Base-by-base conservation (phyloP, 2,888 invertebrate species). In the Muschampia staudingeri region DNA sequence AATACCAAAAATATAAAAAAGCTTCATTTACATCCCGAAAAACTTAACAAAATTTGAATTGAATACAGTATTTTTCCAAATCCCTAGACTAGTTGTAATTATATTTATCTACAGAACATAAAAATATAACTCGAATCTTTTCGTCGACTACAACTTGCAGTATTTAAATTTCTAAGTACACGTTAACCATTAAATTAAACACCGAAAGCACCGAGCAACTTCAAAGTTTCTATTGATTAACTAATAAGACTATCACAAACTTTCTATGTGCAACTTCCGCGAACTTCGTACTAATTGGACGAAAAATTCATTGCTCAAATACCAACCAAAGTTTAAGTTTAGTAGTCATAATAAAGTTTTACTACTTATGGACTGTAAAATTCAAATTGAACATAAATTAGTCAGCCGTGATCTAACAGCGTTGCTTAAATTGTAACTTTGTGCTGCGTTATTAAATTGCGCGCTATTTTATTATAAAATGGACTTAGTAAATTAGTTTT, bases 361-460 rank as follows among this genome's bases (percentile, higher is more conserved):
- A 92, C 89, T 87, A 90, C 90, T 89, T 89, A 89, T 89, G 88
- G 90, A 91, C 89, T 90, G 88, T 92, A 91, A 91, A 93, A 91
- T 90, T 91, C 89, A 91, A 92, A 93, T 93, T 91, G 91, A 90
- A 92, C 92, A 92, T 93, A 93, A 94, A 94, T 94, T 94, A 93
- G 90, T 90, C 87, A 87, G 84, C 88, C 84, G 89, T 88, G 89
- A 88, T 90, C 87, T 91, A 86, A 85, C 84, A 80, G 88, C 91
- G 90, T 87, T 92, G 91, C 91, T 84, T 83, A 86, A 80, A 78
- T 70, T 75, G 83, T 84, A 86, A 93, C 92, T 89, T 90, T 91
- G 92, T 92, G 87, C 85, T 73, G 82, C 86, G 78, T 86, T 84
- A 88, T 86, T 80, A 82, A 78, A 84, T 80, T 76, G 80, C 83